Conservation (phyloP, 1,140 invertebrate genomes). For the Drosophila albomicans region DNA sequence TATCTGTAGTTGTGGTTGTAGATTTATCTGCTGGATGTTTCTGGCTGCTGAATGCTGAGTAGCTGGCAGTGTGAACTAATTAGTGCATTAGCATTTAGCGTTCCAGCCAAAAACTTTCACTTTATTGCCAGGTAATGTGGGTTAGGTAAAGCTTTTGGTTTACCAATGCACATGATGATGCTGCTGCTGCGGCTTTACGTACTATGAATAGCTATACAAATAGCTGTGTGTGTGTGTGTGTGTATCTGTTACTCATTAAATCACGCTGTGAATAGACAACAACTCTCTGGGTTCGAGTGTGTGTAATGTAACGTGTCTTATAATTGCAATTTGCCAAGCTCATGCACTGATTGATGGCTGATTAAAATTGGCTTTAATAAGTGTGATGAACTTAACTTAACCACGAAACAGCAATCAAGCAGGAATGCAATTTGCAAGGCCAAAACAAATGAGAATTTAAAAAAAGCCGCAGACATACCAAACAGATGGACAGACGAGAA, state of each 20-base stretch:
- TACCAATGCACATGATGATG: slow-evolving; percentile 15
- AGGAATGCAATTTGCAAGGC: slow-evolving; percentile 66
- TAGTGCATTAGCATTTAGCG: slow-evolving; percentile 73
- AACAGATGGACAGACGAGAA: neutral
- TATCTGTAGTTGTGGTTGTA: neutral
- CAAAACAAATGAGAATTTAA: slow-evolving; percentile 66
- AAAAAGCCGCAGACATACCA: slow-evolving; percentile 26
- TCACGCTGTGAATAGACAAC: slow-evolving; percentile 1
- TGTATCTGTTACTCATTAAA: slow-evolving; percentile 63
- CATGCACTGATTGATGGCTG: slow-evolving; percentile 53
- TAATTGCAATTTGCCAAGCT: slow-evolving; percentile 58
- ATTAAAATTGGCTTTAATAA: slow-evolving; percentile 73
- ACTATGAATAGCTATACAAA: neutral
- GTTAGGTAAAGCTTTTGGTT: slow-evolving; percentile 51
- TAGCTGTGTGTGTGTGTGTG: slow-evolving; percentile 6
- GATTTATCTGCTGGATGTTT: slow-evolving; percentile 3
- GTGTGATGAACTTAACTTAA: slow-evolving; percentile 56
- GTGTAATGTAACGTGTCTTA: slow-evolving; percentile 51
- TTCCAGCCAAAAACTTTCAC: slow-evolving; percentile 53
- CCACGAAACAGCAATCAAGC: slow-evolving; percentile 42
- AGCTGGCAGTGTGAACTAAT: slow-evolving; percentile 68
- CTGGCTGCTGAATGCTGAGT: slow-evolving; percentile 25
- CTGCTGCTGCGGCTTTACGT: neutral
- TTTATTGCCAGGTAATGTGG: slow-evolving; percentile 41
- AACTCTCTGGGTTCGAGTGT: slow-evolving; percentile 22